These are phyloP conservation scores for Cheilinus undulatus DNA, from an alignment of 2,113 vertebrate species.

Conservation along the genomic window DNA sequence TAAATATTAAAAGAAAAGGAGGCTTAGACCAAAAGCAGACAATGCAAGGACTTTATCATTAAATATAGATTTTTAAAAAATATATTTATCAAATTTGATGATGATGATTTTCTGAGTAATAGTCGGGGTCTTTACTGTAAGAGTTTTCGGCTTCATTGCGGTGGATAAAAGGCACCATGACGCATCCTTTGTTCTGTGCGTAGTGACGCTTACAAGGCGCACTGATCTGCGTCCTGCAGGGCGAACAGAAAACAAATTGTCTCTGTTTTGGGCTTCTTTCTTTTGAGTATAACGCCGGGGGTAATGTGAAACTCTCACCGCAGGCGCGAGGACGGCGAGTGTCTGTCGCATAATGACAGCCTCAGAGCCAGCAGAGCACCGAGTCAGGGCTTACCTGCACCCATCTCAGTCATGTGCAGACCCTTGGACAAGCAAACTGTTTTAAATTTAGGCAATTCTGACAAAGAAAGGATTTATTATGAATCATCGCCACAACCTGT, in stretches of 20 bases:
- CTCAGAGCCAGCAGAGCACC: slow-evolving; percentile 1
- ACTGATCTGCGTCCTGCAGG: slow-evolving; percentile 32
- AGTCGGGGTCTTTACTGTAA: background rate
- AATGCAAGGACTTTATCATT: too few species aligned
- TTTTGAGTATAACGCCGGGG: background rate
- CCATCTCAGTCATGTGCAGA: background rate
- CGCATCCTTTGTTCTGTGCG: slow-evolving; percentile 40
- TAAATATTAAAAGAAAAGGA: too few species aligned
- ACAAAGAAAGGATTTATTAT: background rate
- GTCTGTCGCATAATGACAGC: slow-evolving; percentile 63
- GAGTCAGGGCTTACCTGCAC: background rate
- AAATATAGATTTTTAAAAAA: too few species aligned
- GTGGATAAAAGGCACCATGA: slow-evolving; percentile 9
- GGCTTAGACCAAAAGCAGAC: too few species aligned
- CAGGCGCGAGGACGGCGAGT: slow-evolving; percentile 37
- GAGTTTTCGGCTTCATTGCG: background rate
- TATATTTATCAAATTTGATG: too few species aligned
- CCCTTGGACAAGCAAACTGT: background rate
- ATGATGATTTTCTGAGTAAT: background rate
- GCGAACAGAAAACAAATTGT: slow-evolving; percentile 55
- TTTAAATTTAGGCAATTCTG: background rate
- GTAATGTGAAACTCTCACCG: slow-evolving; percentile 66
- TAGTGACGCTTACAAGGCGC: slow-evolving; percentile 55
- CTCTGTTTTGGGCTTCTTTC: slow-evolving; percentile 25
- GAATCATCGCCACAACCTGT: too few species aligned